A percentile compares a stretch with the other conserved stretches of the same genome.
phyloP scores from a whole-genome alignment of 2,888 invertebrate genomes.

The Junonia oenone region DNA sequence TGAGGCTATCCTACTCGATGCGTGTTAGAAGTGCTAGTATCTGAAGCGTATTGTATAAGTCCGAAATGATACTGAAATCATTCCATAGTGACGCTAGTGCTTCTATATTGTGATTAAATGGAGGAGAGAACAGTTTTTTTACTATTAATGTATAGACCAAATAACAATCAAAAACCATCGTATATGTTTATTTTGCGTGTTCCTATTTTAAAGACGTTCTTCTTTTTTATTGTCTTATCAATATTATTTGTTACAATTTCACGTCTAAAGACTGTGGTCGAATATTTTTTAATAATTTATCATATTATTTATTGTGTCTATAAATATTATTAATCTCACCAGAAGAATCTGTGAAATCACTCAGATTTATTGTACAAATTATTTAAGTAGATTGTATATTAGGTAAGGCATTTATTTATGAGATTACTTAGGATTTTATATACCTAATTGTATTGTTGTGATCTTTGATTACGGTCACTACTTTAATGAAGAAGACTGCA shows the following conservation, averaged over 20 bases:
- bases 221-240: constrained; percentile 44
- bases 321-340: constrained; percentile 62
- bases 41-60: constrained; percentile 21
- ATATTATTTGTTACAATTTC: constrained; percentile 55
- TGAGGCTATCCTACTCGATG: constrained; percentile 53
- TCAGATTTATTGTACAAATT: constrained; percentile 76
- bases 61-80: constrained; percentile 48
- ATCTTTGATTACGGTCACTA: constrained; percentile 57
- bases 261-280: constrained; percentile 72
- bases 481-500: constrained; percentile 59
- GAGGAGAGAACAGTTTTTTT: constrained; percentile 14
- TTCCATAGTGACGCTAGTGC: constrained; percentile 51
- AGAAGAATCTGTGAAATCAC: constrained; percentile 50
- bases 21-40: constrained; percentile 46
- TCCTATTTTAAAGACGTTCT: constrained; percentile 70
- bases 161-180: constrained; percentile 42
- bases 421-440: constrained; percentile 70
- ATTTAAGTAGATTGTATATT: constrained; percentile 60
- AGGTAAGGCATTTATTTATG: constrained; percentile 72
- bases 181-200: constrained; percentile 49
- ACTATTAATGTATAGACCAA: constrained; percentile 42
- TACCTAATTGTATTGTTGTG: constrained; percentile 69
- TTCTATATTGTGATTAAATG: constrained; percentile 36
- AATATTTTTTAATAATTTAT: constrained; percentile 62
- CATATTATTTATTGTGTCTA: constrained; percentile 72